phyloP scores from a whole-genome alignment of 2,888 invertebrate species.

The Scaptomyza reducta region DNA sequence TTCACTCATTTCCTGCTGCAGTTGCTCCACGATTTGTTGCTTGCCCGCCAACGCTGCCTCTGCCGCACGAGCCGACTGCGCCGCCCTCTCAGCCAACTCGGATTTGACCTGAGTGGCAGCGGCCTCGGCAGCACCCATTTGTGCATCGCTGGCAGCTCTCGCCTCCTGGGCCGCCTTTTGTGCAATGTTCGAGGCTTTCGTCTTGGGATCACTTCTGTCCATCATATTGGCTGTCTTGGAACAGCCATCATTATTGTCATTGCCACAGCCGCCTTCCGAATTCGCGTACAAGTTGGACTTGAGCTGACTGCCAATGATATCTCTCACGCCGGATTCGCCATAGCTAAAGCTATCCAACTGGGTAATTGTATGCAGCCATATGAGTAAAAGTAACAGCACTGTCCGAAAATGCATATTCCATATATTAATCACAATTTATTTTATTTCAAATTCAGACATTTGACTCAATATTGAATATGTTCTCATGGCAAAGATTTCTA shows the following conservation, averaged over 20 bases:
- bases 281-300: conserved; percentile 12
- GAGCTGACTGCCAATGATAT: not conserved
- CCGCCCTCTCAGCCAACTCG: conserved; percentile 89
- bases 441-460: conserved; percentile 21
- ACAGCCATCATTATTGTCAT: not conserved
- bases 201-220: conserved; percentile 55
- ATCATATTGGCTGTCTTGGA: not conserved
- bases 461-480: conserved; percentile 8
- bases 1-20: conserved; percentile 88
- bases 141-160: conserved; percentile 89
- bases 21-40: conserved; percentile 88
- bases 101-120: conserved; percentile 89
- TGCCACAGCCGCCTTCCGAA: not conserved
- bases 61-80: conserved; percentile 89
- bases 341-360: conserved; percentile 40
- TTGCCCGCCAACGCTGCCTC: conserved; percentile 89
- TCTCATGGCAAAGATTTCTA: not conserved
- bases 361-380: conserved; percentile 30
- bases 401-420: conserved; percentile 36
- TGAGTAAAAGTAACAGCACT: conserved; percentile 29
- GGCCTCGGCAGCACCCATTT: conserved; percentile 90
- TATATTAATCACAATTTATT: conserved; percentile 12
- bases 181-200: conserved; percentile 88
- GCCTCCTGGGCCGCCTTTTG: conserved; percentile 91
- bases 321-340: conserved; percentile 1